Base-by-base conservation (phyloP, 2,113 vertebrate genomes). In the Addax nasomaculatus region DNA sequence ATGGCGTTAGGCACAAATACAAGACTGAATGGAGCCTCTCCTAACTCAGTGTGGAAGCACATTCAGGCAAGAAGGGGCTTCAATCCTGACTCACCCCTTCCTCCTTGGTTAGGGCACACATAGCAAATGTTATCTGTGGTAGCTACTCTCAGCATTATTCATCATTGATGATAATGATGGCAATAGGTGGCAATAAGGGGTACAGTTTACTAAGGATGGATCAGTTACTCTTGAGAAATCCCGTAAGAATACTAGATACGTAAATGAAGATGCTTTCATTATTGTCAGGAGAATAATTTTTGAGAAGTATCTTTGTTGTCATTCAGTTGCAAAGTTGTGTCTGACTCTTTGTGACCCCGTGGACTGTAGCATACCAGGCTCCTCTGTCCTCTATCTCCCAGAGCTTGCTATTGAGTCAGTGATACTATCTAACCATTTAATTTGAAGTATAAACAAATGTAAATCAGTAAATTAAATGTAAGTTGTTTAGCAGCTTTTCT, bases 391-490 rank as follows among this genome's bases (percentile, higher is more conserved):
- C 39, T 43, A 43, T 14, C 70, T 76, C 39, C 39, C 23, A 27
- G 70, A 27, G 23, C 43, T 43, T 76, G 70, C 70, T 43, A 15
- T 27, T 76, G 39, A 76, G 70, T 14, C 0, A 1, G 23, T 76
- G 70, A 43, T 27, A 27, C 23, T 43, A 43, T 43, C 70, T 43
- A 76, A 76, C 23, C 70, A 73, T 76, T 76, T 76, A 27, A 76
- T n/a, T 29, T 57, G 57, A 97, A 55, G 70, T 78, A 29, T 57
- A 92, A 79, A 43, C 43, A 78, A 89, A 51, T 39, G 60, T 47
- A 94, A 73, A 16, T 9, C 10, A 25, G 25, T 55, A 33, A 89
- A 95, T 84, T 84, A 53, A 90, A 58, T 49, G 81, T 25, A 87
- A 45, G 25, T 55, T 83, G 83, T 15, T 43, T 67, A 60, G 39